Conservation (phyloP, 2,888 invertebrate species). For the Platycheirus rosarum region DNA sequence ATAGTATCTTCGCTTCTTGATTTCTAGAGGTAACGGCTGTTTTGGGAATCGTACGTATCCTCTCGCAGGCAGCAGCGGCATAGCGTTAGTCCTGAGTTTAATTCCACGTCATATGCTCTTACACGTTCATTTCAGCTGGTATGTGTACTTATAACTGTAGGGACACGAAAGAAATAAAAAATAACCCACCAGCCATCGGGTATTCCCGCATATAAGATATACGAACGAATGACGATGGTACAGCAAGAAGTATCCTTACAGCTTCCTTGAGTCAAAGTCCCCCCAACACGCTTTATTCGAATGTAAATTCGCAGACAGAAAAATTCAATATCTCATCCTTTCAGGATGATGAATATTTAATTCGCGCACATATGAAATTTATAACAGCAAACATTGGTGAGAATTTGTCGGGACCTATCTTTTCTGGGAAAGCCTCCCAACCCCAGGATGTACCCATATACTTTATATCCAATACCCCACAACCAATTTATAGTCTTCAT, state of each 20-base stretch:
- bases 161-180: slow-evolving; percentile 28
- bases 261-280: slow-evolving; percentile 29
- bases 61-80: slow-evolving; percentile 47
- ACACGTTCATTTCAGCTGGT: slow-evolving; percentile 60
- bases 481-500: slow-evolving; percentile 36
- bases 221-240: slow-evolving; percentile 1
- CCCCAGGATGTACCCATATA: slow-evolving; percentile 17
- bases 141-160: background rate
- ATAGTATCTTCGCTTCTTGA: slow-evolving; percentile 58
- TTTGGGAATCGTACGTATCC: slow-evolving; percentile 55
- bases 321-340: slow-evolving; percentile 76
- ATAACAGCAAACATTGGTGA: slow-evolving; percentile 72
- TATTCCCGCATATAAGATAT: slow-evolving; percentile 50
- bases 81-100: slow-evolving; percentile 30
- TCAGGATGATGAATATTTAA: slow-evolving; percentile 75
- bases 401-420: slow-evolving; percentile 58
- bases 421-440: slow-evolving; percentile 24
- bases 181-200: slow-evolving; percentile 38
- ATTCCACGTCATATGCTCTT: slow-evolving; percentile 68
- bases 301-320: slow-evolving; percentile 73
- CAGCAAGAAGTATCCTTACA: slow-evolving; percentile 41
- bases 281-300: slow-evolving; percentile 49
- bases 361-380: slow-evolving; percentile 75
- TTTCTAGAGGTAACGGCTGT: slow-evolving; percentile 52
- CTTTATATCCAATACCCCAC: background rate